Conservation (phyloP, 2,113 vertebrate species). For the Pedionomus torquatus region DNA sequence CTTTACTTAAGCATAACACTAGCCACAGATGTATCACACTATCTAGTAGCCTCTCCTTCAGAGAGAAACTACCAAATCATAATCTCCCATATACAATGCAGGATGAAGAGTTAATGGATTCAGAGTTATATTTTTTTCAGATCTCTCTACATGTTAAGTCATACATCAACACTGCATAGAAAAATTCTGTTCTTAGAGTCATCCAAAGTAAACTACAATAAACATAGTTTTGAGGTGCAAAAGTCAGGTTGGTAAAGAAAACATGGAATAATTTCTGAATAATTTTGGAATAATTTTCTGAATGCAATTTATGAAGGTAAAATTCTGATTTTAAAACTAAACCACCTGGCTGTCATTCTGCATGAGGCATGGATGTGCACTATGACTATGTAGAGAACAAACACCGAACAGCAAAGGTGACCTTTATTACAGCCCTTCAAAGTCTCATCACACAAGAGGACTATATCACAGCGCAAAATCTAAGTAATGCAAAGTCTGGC, state of each 20-base stretch:
- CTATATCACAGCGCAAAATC: neutral
- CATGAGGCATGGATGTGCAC: neutral
- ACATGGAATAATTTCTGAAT: neutral
- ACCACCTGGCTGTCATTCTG: neutral
- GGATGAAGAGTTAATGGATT: neutral
- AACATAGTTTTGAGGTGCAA: neutral
- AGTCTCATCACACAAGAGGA: neutral
- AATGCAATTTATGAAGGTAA: neutral
- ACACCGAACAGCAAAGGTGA: slow-evolving; percentile 4
- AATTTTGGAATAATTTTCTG: too few species aligned
- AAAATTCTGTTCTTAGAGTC: neutral
- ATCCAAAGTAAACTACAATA: neutral
- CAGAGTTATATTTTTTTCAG: neutral
- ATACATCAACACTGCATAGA: rapidly evolving
- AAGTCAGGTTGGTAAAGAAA: neutral
- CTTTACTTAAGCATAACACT: neutral
- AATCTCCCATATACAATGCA: neutral
- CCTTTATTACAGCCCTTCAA: slow-evolving; percentile 38
- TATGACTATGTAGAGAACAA: neutral
- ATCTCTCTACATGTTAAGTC: neutral
- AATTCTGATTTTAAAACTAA: neutral
- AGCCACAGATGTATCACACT: neutral
- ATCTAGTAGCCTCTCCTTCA: neutral
- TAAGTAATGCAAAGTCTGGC: slow-evolving; percentile 50
- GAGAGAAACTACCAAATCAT: neutral